Conservation (phyloP, 2,113 vertebrate species). For the Okapia johnstoni region DNA sequence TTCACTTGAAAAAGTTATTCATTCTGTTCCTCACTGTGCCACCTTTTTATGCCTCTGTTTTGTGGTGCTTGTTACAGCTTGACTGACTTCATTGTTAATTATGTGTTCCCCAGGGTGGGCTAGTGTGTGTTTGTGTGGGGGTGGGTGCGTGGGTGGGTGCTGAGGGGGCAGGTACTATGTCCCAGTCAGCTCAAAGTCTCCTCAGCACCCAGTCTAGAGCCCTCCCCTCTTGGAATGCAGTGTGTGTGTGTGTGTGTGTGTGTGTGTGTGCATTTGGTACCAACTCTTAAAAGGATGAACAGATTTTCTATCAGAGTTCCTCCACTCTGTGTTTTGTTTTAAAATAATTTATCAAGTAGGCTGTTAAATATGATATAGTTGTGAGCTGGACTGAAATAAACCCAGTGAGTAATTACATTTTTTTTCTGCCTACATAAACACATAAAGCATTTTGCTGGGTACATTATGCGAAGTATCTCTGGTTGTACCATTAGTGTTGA, state of each 20-base stretch:
- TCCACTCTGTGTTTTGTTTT: conserved; percentile 8
- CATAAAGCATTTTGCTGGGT: not conserved
- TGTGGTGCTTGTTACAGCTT: not conserved
- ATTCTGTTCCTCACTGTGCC: not conserved
- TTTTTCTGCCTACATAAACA: conserved; percentile 21
- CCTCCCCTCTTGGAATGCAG: not conserved
- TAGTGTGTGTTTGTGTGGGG: not conserved
- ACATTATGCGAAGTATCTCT: not conserved
- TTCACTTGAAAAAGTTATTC: conserved; percentile 23
- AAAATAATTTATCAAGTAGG: conserved; percentile 16
- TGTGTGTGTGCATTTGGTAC: not conserved
- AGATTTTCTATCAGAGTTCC: conserved; percentile 1
- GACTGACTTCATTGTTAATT: conserved; percentile 7
- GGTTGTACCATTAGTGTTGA: not conserved
- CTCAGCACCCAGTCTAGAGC: not conserved
- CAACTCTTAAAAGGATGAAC: not conserved
- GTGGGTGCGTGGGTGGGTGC: not conserved
- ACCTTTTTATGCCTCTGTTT: not conserved
- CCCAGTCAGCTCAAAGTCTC: not conserved
- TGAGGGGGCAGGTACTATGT: not conserved
- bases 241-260: not conserved
- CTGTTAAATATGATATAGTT: conserved; percentile 7
- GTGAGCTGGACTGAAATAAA: conserved; percentile 6
- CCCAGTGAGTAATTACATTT: not conserved
- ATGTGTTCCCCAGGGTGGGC: not conserved